These are phyloP conservation scores for Muscicapa adusta DNA, from an alignment of 2,113 vertebrate species.

Conservation along the genomic window DNA sequence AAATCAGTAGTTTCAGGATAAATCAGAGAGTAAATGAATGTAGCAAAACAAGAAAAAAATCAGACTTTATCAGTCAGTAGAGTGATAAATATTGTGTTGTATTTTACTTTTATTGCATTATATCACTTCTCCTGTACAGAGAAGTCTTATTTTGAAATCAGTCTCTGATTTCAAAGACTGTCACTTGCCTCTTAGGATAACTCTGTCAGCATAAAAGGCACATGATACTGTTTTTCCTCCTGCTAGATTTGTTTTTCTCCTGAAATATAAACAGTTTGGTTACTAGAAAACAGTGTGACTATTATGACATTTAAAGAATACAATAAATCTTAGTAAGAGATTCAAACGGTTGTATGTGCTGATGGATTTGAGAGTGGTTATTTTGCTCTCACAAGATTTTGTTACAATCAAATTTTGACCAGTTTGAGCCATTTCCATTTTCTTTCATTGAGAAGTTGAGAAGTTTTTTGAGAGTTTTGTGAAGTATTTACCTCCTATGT, in stretches of 20 bases:
- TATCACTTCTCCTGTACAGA: background rate
- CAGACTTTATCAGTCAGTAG: background rate
- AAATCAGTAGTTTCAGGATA: background rate
- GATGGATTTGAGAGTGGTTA: background rate
- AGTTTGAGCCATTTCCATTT: background rate
- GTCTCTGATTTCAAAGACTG: background rate
- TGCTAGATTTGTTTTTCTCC: background rate
- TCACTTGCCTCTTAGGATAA: background rate
- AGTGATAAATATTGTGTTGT: background rate
- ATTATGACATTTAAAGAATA: background rate
- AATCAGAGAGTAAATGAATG: background rate
- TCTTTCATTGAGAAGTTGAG: background rate
- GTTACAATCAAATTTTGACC: background rate
- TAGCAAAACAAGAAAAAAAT: background rate
- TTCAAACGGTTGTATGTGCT: background rate
- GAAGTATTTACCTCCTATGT: background rate
- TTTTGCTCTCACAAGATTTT: background rate
- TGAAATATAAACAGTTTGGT: background rate
- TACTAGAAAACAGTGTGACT: background rate
- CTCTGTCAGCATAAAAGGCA: background rate
- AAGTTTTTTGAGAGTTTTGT: background rate
- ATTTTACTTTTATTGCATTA: background rate
- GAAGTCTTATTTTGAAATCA: background rate
- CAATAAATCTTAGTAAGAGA: background rate
- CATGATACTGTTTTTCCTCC: background rate